Evolutionary conservation across 2,888 invertebrate species (phyloP).

Genomic region (Petrolisthes manimaculis): DNA sequence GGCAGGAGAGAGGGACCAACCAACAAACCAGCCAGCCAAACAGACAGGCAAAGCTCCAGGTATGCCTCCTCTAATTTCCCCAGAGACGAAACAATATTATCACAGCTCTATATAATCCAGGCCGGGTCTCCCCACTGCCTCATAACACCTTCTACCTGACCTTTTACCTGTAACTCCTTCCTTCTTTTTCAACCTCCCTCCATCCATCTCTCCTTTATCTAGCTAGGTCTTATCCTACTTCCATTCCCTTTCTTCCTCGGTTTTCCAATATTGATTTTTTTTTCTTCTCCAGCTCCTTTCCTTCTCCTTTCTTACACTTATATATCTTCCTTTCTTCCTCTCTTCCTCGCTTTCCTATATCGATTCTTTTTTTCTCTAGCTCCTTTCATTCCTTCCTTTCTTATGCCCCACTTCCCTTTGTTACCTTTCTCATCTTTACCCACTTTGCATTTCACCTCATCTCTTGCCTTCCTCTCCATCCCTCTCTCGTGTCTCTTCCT

Average conservation of each 20-base stretch:
- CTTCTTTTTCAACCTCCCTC: too few relatives aligned
- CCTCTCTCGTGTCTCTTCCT: not conserved
- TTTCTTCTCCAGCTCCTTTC: too few relatives aligned
- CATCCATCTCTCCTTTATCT: not conserved
- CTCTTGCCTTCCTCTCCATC: not conserved
- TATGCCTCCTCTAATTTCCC: conserved; percentile 15
- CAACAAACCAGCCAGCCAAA: not conserved
- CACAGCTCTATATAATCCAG: conserved; percentile 18
- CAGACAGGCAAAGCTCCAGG: not conserved
- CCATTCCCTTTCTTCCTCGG: not conserved
- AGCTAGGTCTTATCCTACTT: not conserved
- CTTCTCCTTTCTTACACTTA: not conserved
- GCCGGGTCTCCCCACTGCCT: not conserved
- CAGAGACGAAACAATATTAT: conserved; percentile 8
- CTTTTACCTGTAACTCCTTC: not conserved
- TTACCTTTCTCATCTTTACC: not conserved
- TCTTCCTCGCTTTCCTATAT: not conserved
- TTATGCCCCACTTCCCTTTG: not conserved
- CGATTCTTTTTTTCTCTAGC: not conserved
- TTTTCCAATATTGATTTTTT: not conserved
- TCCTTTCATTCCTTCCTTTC: not conserved
- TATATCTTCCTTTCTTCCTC: not conserved
- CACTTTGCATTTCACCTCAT: not conserved
- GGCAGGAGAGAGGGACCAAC: not conserved
- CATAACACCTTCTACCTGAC: not conserved